phyloP scores from a whole-genome alignment of 2,113 vertebrate genomes.

The Xenopus laevis region DNA sequence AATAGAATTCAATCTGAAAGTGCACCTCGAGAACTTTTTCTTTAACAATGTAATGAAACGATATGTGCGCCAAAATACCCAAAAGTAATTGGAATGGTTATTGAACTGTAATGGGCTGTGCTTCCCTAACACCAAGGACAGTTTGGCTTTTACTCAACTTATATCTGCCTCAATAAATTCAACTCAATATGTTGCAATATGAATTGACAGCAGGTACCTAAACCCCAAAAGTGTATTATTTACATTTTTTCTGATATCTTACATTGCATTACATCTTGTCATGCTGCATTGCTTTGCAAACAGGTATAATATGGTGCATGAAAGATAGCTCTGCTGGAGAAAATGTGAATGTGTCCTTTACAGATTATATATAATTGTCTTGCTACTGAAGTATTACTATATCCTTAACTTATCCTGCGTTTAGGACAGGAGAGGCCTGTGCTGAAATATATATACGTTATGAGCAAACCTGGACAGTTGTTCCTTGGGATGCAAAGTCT shows the following conservation, averaged over 20 bases:
- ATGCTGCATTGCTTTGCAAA: conserved; percentile 59
- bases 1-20: conserved; percentile 55
- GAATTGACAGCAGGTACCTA: conserved; percentile 72
- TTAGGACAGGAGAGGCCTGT: too few species aligned
- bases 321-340: not conserved
- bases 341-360: too few species aligned
- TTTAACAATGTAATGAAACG: conserved; percentile 52
- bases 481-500: too few species aligned
- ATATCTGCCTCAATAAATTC: conserved; percentile 66
- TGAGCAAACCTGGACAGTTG: too few species aligned
- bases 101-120: conserved; percentile 58
- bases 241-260: conserved; percentile 75
- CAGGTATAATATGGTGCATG: conserved; percentile 57
- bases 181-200: conserved; percentile 56
- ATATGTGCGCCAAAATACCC: conserved; percentile 62
- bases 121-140: conserved; percentile 59
- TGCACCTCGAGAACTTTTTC: conserved; percentile 62
- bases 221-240: conserved; percentile 71
- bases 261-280: conserved; percentile 70
- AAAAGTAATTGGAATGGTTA: conserved; percentile 69
- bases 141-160: conserved; percentile 60
- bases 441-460: too few species aligned
- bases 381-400: too few species aligned
- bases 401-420: too few species aligned
- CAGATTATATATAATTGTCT: too few species aligned